phyloP scores from a whole-genome alignment of 2,113 vertebrate species.

The Pseudorhombus dupliciocellatus region DNA sequence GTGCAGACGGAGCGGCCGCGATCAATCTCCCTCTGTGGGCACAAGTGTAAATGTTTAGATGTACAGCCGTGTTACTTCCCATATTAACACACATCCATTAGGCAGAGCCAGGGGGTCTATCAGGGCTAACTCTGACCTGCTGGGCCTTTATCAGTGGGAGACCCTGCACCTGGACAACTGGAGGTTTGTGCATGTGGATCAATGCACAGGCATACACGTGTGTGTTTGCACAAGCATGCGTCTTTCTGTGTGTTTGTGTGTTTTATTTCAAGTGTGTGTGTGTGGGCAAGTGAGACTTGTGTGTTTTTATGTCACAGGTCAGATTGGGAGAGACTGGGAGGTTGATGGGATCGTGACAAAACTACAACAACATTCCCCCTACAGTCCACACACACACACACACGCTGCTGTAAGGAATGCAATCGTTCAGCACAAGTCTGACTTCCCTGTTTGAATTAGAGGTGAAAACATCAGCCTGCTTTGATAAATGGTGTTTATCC shows the following conservation, averaged over 20 bases:
- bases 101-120: constrained; percentile 23
- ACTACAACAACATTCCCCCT: constrained; percentile 40
- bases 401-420: constrained; percentile 59
- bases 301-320: constrained; percentile 60
- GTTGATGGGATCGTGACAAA: constrained; percentile 63
- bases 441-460: constrained; percentile 78
- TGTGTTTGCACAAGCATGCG: not conserved
- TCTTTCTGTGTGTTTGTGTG: not conserved
- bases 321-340: constrained; percentile 49
- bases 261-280: constrained; percentile 6
- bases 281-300: constrained; percentile 4
- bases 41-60: constrained; percentile 71
- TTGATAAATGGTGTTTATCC: constrained; percentile 76
- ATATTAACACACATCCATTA: constrained; percentile 64
- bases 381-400: constrained; percentile 28
- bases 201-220: not conserved
- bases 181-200: constrained; percentile 7
- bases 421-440: constrained; percentile 67
- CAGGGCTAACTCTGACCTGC: constrained; percentile 49
- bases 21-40: constrained; percentile 57
- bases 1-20: constrained; percentile 21
- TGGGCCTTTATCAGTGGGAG: constrained; percentile 66
- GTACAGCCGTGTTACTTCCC: constrained; percentile 70
- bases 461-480: constrained; percentile 65
- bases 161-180: constrained; percentile 62